Percentiles rank a stretch among this genome's conserved stretches.
Evolutionary conservation across 2,797 vertebrate species (phyloP).

Genomic region (Danio jaintianensis): DNA sequence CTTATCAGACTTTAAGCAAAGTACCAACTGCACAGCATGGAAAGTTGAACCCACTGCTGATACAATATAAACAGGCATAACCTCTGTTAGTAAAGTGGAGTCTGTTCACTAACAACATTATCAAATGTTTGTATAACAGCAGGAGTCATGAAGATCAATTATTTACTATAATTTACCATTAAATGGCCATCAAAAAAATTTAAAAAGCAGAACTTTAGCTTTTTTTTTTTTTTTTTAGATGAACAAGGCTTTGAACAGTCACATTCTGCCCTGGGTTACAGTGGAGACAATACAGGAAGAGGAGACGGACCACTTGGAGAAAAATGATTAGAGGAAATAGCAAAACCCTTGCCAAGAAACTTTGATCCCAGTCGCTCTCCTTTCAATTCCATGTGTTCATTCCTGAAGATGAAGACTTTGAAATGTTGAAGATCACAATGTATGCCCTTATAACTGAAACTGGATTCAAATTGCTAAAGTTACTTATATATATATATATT

Average conservation of each 20-base stretch:
- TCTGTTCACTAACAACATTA: neutral
- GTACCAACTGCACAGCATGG: neutral
- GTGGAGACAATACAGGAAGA: neutral
- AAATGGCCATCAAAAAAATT: neutral
- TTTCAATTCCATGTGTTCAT: neutral
- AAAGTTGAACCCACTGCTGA: neutral
- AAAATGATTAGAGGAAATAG: constrained; percentile 3
- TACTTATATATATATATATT: too few relatives aligned
- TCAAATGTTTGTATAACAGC: neutral
- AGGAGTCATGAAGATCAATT: neutral
- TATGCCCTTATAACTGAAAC: too few relatives aligned
- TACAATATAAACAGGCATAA: neutral
- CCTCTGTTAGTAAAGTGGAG: neutral
- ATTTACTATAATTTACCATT: neutral
- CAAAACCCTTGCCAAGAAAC: constrained; percentile 15
- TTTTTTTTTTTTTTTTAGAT: too few relatives aligned
- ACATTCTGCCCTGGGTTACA: neutral
- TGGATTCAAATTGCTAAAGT: too few relatives aligned
- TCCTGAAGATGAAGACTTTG: neutral
- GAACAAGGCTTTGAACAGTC: constrained; percentile 12
- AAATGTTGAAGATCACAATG: neutral
- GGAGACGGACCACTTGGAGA: neutral
- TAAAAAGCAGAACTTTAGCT: neutral
- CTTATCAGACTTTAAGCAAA: neutral
- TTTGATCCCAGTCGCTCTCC: neutral